A percentile compares a stretch with the other conserved stretches of the same genome.
These are phyloP conservation scores for Polypedilum pembai DNA, from an alignment of 1,140 invertebrate species.

Conservation along the genomic window DNA sequence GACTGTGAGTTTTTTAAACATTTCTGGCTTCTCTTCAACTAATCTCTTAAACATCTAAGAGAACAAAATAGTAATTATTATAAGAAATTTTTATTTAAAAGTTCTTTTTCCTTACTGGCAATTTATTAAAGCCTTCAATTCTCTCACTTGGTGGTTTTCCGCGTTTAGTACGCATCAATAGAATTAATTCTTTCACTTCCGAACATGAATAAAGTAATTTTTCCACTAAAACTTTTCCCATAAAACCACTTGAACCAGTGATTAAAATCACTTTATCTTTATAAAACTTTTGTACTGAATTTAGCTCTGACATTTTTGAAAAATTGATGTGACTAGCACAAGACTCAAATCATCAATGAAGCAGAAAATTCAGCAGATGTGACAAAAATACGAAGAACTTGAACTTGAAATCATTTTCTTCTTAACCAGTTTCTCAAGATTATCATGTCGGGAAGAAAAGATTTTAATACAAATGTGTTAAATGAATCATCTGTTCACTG, in stretches of 20 bases:
- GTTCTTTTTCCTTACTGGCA: conserved; percentile 34
- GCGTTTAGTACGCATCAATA: conserved; percentile 67
- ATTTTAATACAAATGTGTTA: no score
- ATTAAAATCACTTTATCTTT: conserved; percentile 60
- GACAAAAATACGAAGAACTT: neutral
- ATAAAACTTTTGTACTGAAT: conserved; percentile 55
- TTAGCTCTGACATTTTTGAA: conserved; percentile 39
- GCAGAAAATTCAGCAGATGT: neutral
- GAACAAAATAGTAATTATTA: neutral
- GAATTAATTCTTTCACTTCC: conserved; percentile 61
- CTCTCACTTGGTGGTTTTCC: conserved; percentile 53
- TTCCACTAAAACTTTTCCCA: conserved; percentile 87
- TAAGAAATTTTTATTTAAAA: neutral
- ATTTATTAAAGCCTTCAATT: conserved; percentile 45
- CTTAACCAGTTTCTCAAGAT: no score
- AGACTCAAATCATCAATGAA: conserved; percentile 1
- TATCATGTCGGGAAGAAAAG: no score
- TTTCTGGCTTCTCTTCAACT: conserved; percentile 45
- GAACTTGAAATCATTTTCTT: no score
- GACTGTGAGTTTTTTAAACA: conserved; percentile 66
- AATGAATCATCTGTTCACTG: no score
- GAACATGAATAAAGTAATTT: conserved; percentile 75
- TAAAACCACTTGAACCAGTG: conserved; percentile 68
- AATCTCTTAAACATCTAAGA: conserved; percentile 62
- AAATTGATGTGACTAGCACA: neutral